Evolutionary conservation across 2,888 invertebrate species (phyloP), one percentile per base, ranked within the genome.

Genomic region (Drosophila birchii): DNA sequence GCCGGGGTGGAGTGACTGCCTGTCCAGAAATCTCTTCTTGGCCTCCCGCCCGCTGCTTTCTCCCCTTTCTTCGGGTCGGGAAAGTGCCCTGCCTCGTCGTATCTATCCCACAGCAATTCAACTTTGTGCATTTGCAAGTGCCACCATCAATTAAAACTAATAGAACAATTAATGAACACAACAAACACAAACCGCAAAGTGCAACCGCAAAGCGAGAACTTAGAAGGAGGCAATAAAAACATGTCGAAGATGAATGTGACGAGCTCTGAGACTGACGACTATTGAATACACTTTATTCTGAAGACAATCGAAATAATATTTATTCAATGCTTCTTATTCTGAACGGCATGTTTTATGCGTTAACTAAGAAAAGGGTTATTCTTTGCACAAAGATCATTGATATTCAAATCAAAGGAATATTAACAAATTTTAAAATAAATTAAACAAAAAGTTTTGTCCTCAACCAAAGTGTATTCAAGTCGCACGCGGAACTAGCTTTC

Each of bases 101-200:
- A 69, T 57, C 69, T 67, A 51, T 69, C 69, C 72, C 72, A 69
- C 72, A 60, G 53, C 45, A 70, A 72, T 72, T 76, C 53, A 84
- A 63, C 71, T 76, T 68, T 69, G 70, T 72, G 70, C 70, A 78
- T 76, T 73, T 80, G 83, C 83, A 76, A 78, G 70, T 73, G 49
- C 59, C 54, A 70, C 57, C 87, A 77, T 87, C 87, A 86, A 86
- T 86, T 86, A 89, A 86, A 80, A 73, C 82, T 85, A 89, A 87
- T 86, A 89, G 88, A 86, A 87, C 89, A 85, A 86, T 86, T 86
- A 78, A 80, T 72, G 80, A 53, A 66, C 74, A 55, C 56, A 54
- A 53, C 54, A 53, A 53, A 53, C 71, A 66, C 67, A 75, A 73
- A 66, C 72, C 57, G 57, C 66, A 66, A 80, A 78, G 76, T 85